These are phyloP conservation scores for Stomatorhinus walkeri DNA, from an alignment of 2,797 vertebrate species.

Conservation along the genomic window DNA sequence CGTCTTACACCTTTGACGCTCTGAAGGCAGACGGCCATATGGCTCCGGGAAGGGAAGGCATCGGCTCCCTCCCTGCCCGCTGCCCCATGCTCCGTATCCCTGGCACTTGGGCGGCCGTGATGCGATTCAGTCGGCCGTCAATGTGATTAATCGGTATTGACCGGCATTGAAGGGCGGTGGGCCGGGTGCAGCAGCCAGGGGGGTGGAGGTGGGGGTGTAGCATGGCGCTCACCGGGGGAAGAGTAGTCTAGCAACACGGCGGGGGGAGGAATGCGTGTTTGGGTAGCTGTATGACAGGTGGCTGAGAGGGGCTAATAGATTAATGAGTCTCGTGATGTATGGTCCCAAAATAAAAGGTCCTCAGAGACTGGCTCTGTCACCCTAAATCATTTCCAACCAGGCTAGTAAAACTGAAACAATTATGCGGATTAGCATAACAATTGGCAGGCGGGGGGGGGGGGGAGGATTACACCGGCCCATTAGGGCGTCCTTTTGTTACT, in stretches of 20 bases:
- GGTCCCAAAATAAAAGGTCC: conserved; percentile 51
- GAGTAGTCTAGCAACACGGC: conserved; percentile 29
- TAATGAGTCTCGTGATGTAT: conserved; percentile 66
- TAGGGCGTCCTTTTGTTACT: conserved; percentile 16
- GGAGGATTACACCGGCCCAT: conserved; percentile 11
- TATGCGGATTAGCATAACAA: conserved; percentile 62
- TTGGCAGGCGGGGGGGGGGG: conserved; percentile 35
- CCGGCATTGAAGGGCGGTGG: background rate
- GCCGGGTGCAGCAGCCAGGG: background rate
- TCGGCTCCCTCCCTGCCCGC: conserved; percentile 28
- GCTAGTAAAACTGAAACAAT: conserved; percentile 59
- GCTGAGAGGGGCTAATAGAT: conserved; percentile 68
- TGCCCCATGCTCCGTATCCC: background rate
- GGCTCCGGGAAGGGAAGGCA: background rate
- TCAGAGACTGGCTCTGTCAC: conserved; percentile 49
- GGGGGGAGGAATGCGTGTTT: conserved; percentile 27
- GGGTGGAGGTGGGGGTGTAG: background rate
- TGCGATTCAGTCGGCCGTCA: conserved; percentile 18
- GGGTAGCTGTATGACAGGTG: conserved; percentile 60
- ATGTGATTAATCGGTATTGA: conserved; percentile 25
- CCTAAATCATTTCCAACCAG: conserved; percentile 72
- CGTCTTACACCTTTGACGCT: conserved; percentile 27
- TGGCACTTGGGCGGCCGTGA: background rate
- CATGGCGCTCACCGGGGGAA: background rate
- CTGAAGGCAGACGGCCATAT: conserved; percentile 28